These are phyloP conservation scores for Psilopogon haemacephalus DNA, from an alignment of 2,113 vertebrate species.

Conservation along the genomic window DNA sequence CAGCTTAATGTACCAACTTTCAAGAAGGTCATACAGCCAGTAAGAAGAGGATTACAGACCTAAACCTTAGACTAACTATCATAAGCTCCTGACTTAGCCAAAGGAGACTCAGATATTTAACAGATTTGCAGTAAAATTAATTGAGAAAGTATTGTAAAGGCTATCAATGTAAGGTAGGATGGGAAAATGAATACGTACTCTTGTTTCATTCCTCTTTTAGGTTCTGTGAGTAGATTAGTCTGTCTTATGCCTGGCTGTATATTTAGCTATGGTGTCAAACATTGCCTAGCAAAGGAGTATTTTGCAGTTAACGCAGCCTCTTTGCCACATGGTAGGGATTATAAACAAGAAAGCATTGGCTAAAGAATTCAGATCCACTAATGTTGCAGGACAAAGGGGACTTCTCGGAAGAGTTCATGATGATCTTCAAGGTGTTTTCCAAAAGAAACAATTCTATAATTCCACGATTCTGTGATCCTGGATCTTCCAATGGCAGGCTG, in stretches of 20 bases:
- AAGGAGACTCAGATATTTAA: conserved; percentile 44
- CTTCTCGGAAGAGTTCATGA: not conserved
- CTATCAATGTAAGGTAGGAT: not conserved
- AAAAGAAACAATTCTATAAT: too few species aligned
- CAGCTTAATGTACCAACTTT: not conserved
- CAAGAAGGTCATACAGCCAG: conserved; percentile 37
- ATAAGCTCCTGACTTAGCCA: conserved; percentile 48
- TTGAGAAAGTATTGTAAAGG: not conserved
- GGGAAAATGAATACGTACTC: not conserved
- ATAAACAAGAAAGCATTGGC: not conserved
- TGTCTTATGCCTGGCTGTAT: not conserved
- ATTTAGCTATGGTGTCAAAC: not conserved
- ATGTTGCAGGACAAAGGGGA: not conserved
- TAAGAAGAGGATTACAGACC: conserved; percentile 56
- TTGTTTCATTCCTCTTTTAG: not conserved
- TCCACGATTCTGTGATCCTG: not conserved
- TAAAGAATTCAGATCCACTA: not conserved
- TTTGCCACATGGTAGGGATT: not conserved
- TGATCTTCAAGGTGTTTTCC: too few species aligned
- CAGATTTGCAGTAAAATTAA: conserved; percentile 52
- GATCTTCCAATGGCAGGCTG: not conserved
- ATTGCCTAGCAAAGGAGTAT: not conserved
- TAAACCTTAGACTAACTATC: conserved; percentile 59
- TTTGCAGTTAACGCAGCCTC: not conserved
- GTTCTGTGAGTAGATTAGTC: not conserved